These are phyloP conservation scores for Notechis scutatus DNA, from an alignment of 2,113 vertebrate species.

Conservation along the genomic window DNA sequence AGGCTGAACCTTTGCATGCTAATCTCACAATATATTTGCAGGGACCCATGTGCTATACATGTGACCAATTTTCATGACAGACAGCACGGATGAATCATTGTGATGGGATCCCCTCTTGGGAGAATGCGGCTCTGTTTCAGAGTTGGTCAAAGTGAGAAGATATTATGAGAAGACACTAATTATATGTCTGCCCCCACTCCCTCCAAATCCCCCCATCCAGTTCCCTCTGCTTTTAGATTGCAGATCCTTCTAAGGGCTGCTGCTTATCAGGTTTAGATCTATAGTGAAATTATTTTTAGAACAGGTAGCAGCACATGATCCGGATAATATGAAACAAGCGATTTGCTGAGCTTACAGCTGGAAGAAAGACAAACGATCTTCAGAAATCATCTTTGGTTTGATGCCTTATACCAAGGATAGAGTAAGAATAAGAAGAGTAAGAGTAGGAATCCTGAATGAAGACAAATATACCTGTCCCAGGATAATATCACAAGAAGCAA, in stretches of 20 bases:
- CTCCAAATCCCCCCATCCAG: not conserved
- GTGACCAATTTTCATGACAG: slow-evolving; percentile 53
- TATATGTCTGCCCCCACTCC: not conserved
- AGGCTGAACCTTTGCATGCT: slow-evolving; percentile 47
- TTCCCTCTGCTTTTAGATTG: slow-evolving; percentile 27
- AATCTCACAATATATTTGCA: slow-evolving; percentile 62
- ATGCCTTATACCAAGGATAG: slow-evolving; percentile 33
- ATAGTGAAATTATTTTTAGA: slow-evolving; percentile 59
- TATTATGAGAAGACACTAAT: slow-evolving; percentile 12
- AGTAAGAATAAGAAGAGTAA: too few relatives aligned
- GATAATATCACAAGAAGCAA: not conserved
- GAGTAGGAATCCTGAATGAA: not conserved
- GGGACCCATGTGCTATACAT: slow-evolving; percentile 53
- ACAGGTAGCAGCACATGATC: slow-evolving; percentile 44
- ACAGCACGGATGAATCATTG: slow-evolving; percentile 44
- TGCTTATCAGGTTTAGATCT: slow-evolving; percentile 63
- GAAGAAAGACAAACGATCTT: slow-evolving; percentile 23
- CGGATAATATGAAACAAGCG: slow-evolving; percentile 51
- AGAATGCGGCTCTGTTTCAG: slow-evolving; percentile 53
- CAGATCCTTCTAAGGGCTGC: slow-evolving; percentile 51
- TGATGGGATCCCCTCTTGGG: slow-evolving; percentile 52
- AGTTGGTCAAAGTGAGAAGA: slow-evolving; percentile 45
- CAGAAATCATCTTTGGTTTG: slow-evolving; percentile 17
- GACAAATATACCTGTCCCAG: not conserved
- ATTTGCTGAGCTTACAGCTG: slow-evolving; percentile 39